Base-by-base conservation (phyloP, 2,113 vertebrate genomes). In the Cryptoleucopteryx plumbea region DNA sequence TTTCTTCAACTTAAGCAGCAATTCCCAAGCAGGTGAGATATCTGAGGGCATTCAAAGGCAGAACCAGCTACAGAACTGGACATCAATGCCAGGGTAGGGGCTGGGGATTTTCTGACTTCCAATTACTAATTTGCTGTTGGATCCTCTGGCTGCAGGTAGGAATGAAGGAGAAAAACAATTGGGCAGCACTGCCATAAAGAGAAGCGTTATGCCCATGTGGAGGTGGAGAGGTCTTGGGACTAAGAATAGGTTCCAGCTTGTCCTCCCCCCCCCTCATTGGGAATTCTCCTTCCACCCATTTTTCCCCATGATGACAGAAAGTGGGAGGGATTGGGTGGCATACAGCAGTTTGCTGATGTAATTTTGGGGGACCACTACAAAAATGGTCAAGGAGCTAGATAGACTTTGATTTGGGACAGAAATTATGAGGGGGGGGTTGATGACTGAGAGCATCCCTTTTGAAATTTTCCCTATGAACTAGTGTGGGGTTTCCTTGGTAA, bases 171-270 rank as follows among this genome's bases (percentile, higher is more conserved):
- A 77, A 63, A 53, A 45, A n/a, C 14, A 45, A 14, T 0, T 5
- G 19, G 34, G 11, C 16, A 5, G 10, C 16, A 5, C 6, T 70
- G n/a, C 42, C 0, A 0, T 45, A 43, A 32, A 40, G 5, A 72
- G 11, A 68, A 68, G 15, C 0, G 1, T n/a, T 52, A 53, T n/a
- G 34, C 27, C 23, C 32, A 53, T 0, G 0, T 56, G 61, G 61
- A 86, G 20, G 55, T 26, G 31, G 11, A 72, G 62, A 62, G 52
- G 48, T 68, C 36, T 53, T 38, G 21, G 40, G 40, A 72, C 31
- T 77, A 80, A 93, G 56, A 82, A 79, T 2, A 89, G 19, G 9
- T 40, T 82, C 38, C 27, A 68, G 16, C 21, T 75, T 72, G 21
- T 52, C 58, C 52, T 84, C 31, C 16, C 19, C 86, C 52, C 21